Conservation (phyloP, 2,113 vertebrate species). For the Actenoides hombroni region DNA sequence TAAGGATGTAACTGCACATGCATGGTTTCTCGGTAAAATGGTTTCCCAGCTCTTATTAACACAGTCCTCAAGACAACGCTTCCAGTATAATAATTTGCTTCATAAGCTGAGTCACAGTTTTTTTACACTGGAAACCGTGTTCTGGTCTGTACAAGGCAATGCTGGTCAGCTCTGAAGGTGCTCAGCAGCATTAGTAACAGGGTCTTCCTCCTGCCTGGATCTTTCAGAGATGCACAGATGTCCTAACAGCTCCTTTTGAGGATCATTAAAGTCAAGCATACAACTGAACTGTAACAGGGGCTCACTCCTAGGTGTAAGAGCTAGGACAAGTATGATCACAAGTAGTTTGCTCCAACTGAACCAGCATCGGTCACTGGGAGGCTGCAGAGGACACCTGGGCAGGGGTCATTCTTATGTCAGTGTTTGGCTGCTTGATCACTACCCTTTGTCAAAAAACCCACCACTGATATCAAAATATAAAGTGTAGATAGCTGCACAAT, state of each 20-base stretch:
- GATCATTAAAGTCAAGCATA: background rate
- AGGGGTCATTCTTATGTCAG: background rate
- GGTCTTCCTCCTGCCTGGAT: background rate
- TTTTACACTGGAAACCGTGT: background rate
- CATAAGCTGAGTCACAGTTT: background rate
- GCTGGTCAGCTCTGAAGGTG: background rate
- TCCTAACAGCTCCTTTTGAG: background rate
- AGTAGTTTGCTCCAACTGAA: background rate
- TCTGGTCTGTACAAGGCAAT: background rate
- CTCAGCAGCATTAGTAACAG: background rate
- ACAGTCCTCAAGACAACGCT: background rate
- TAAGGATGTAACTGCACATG: background rate
- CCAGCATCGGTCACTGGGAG: background rate
- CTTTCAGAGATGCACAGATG: background rate
- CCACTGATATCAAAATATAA: background rate
- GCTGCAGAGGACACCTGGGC: background rate
- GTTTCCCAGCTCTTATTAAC: background rate
- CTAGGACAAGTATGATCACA: background rate
- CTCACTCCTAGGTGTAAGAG: background rate
- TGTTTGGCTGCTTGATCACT: background rate
- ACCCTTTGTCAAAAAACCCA: background rate
- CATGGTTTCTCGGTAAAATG: background rate
- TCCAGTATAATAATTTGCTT: background rate
- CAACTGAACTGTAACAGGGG: background rate
- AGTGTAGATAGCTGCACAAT: background rate